phyloP scores from a whole-genome alignment of 2,113 vertebrate genomes.

The Platycercus adscitus region DNA sequence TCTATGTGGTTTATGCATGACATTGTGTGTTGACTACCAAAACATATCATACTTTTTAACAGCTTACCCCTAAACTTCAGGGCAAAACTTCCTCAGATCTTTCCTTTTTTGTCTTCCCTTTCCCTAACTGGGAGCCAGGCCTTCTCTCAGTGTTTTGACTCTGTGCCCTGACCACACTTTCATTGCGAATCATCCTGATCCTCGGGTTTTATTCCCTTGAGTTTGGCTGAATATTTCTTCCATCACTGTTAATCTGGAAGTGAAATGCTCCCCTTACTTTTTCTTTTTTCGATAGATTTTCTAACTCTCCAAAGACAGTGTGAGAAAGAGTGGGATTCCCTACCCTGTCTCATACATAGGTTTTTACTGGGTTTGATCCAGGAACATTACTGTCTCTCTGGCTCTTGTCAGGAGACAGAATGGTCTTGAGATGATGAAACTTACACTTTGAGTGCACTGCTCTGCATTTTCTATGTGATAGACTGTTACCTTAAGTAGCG shows the following conservation, averaged over 20 bases:
- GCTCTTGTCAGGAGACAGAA: background rate
- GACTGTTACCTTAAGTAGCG: background rate
- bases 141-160: background rate
- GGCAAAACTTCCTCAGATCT: background rate
- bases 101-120: background rate
- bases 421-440: background rate
- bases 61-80: background rate
- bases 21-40: background rate
- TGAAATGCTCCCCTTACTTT: background rate
- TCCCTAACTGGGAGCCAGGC: background rate
- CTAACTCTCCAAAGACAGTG: background rate
- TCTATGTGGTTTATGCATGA: background rate
- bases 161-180: background rate
- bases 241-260: background rate
- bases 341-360: background rate
- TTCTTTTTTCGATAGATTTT: background rate
- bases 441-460: rapidly evolving
- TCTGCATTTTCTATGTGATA: background rate
- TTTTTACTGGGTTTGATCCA: background rate
- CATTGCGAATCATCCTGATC: background rate
- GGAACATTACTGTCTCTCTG: background rate
- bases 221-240: background rate
- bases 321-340: background rate
- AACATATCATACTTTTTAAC: background rate
- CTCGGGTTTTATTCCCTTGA: background rate